phyloP scores from a whole-genome alignment of 2,888 invertebrate species.

The Dolichopus griseipennis region DNA sequence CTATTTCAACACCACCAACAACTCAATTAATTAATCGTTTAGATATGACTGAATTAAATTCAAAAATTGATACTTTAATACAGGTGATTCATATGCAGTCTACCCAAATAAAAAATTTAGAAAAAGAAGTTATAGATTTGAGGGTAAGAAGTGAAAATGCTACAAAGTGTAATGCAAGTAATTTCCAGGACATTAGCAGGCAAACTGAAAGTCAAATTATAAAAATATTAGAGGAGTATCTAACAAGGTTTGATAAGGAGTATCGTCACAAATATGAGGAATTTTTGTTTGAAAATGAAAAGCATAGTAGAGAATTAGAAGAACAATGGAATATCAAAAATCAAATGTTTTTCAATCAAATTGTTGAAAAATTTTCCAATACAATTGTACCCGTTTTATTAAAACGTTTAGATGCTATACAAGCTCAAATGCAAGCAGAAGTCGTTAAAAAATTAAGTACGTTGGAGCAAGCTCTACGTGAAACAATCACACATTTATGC shows the following conservation, averaged over 20 bases:
- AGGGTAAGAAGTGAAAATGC: slow-evolving; percentile 27
- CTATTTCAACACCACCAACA: neutral
- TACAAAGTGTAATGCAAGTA: slow-evolving; percentile 9
- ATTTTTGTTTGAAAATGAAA: slow-evolving; percentile 34
- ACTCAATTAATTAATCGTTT: slow-evolving; percentile 8
- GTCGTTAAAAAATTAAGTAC: slow-evolving; percentile 61
- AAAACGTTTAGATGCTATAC: slow-evolving; percentile 62
- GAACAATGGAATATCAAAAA: slow-evolving; percentile 48
- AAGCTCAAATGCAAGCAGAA: slow-evolving; percentile 63
- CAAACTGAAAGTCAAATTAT: slow-evolving; percentile 40
- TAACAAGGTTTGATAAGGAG: slow-evolving; percentile 40
- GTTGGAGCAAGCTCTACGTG: slow-evolving; percentile 65
- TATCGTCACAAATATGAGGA: slow-evolving; percentile 37
- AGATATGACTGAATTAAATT: slow-evolving; percentile 9
- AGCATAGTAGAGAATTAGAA: slow-evolving; percentile 46
- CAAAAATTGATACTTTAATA: slow-evolving; percentile 25
- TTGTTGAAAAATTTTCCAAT: slow-evolving; percentile 49
- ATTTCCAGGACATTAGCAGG: slow-evolving; percentile 24
- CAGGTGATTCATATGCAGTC: slow-evolving; percentile 47
- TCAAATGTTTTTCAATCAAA: slow-evolving; percentile 46
- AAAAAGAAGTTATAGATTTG: slow-evolving; percentile 38
- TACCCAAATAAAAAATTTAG: slow-evolving; percentile 44
- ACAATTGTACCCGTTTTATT: slow-evolving; percentile 53
- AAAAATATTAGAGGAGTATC: slow-evolving; percentile 40
- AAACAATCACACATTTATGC: slow-evolving; percentile 71